Evolutionary conservation across 2,888 invertebrate species (phyloP).

Genomic region (Amphipyra tragopoginis): DNA sequence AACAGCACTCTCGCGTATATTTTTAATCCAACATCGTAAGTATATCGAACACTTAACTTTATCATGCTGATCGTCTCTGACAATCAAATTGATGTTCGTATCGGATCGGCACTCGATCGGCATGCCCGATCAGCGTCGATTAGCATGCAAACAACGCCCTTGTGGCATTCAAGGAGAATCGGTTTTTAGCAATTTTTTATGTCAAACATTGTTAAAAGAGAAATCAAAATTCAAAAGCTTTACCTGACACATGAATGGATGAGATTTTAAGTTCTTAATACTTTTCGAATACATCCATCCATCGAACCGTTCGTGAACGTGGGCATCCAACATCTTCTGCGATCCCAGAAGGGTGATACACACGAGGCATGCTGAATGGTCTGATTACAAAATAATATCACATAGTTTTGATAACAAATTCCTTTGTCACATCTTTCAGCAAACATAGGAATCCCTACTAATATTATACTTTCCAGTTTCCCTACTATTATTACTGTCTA

Average conservation of each 20-base stretch:
- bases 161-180: constrained; percentile 20
- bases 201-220: background rate
- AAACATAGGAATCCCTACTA: no score
- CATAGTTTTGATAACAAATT: no score
- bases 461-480: no score
- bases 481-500: no score
- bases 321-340: no score
- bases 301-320: no score
- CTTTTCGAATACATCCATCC: no score
- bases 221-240: background rate
- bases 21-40: constrained; percentile 34
- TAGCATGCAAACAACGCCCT: constrained; percentile 40
- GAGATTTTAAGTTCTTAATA: no score
- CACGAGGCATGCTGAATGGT: no score
- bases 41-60: constrained; percentile 35
- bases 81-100: constrained; percentile 51
- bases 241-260: background rate
- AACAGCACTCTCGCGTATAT: constrained; percentile 14
- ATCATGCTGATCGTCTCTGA: constrained; percentile 31
- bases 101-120: constrained; percentile 43
- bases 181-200: constrained; percentile 27
- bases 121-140: constrained; percentile 41
- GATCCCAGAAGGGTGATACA: no score
- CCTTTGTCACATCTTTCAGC: no score
- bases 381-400: no score